A percentile compares a stretch with the other conserved stretches of the same genome.
Evolutionary conservation across 2,888 invertebrate species (phyloP).

Genomic region (Melangyna quadrimaculata): DNA sequence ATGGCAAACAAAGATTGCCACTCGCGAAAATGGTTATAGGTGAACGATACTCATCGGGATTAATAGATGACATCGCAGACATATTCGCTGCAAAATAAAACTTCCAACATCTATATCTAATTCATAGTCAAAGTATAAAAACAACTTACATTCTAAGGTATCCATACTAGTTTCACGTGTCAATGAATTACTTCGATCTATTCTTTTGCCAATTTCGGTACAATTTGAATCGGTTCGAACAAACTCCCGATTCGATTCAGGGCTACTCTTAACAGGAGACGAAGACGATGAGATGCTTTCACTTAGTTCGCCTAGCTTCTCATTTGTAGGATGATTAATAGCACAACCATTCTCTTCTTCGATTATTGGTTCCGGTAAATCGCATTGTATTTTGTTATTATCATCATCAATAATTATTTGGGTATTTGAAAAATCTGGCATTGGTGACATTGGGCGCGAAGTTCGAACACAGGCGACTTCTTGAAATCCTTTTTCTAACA

Average conservation of each 20-base stretch:
- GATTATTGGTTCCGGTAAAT: background rate
- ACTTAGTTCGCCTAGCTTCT: constrained; percentile 48
- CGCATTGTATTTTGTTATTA: background rate
- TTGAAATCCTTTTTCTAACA: constrained; percentile 91
- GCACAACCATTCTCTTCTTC: constrained; percentile 60
- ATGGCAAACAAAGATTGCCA: constrained; percentile 97
- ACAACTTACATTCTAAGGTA: constrained; percentile 82
- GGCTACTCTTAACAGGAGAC: constrained; percentile 56
- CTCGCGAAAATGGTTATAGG: constrained; percentile 93
- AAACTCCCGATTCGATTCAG: constrained; percentile 76
- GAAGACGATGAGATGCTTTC: constrained; percentile 60
- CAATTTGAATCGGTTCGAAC: constrained; percentile 77
- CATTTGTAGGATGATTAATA: constrained; percentile 48
- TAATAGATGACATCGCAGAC: constrained; percentile 77
- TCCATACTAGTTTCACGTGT: constrained; percentile 88
- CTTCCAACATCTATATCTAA: background rate
- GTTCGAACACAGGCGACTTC: constrained; percentile 91
- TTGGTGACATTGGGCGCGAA: constrained; percentile 87
- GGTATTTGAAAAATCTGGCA: constrained; percentile 84
- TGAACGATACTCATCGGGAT: constrained; percentile 87
- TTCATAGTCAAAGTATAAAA: background rate
- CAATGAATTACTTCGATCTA: constrained; percentile 81
- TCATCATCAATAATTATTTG: constrained; percentile 38
- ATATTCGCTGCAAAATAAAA: constrained; percentile 75
- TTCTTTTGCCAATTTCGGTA: constrained; percentile 74